A percentile compares a stretch with the other conserved stretches of the same genome.
Conservation (phyloP, 2,113 vertebrate species). For the Carlito syrichta region DNA sequence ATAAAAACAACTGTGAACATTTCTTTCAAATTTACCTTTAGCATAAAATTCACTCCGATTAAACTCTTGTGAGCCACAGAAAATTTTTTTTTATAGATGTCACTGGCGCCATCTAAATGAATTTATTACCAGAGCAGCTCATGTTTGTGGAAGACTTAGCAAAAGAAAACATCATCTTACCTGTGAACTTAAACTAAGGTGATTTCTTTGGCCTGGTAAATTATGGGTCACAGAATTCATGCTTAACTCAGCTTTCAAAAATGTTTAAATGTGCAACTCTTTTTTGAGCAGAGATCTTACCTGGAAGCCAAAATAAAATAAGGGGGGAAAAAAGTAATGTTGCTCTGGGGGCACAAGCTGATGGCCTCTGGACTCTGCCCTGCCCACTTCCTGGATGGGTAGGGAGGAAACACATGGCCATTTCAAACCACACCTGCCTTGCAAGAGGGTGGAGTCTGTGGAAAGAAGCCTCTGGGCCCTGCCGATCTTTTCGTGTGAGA, state of each 20-base stretch:
- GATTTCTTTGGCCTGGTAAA: not conserved
- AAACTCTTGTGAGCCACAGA: conserved; percentile 23
- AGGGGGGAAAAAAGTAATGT: not conserved
- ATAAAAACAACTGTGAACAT: conserved; percentile 63
- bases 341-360: not conserved
- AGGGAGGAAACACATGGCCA: not conserved
- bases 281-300: not conserved
- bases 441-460: not conserved
- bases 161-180: conserved; percentile 4
- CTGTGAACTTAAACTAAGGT: not conserved
- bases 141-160: not conserved
- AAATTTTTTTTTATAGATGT: conserved; percentile 40
- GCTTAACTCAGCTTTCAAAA: conserved; percentile 23
- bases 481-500: not conserved
- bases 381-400: not conserved
- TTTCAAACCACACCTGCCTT: not conserved
- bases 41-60: conserved; percentile 42
- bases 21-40: conserved; percentile 66
- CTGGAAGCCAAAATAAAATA: conserved; percentile 13
- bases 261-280: not conserved
- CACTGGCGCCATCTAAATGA: not conserved
- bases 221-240: not conserved
- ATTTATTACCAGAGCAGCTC: not conserved
- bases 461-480: not conserved
- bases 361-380: not conserved